A percentile compares a stretch with the other conserved stretches of the same genome.
Conservation (phyloP, 2,888 invertebrate genomes). For the Melanostoma scalare region DNA sequence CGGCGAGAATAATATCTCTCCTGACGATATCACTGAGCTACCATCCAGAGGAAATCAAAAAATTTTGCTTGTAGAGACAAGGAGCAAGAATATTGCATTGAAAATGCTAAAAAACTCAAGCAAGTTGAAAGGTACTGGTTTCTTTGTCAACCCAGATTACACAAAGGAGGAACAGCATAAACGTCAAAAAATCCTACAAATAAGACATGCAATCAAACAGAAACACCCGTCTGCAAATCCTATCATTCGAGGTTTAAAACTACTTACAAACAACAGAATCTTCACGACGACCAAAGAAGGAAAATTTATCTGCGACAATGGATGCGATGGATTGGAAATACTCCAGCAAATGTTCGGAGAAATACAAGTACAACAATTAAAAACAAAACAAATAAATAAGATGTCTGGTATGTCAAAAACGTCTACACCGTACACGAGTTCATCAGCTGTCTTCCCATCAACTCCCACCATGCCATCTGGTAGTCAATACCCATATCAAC, state of each 20-base stretch:
- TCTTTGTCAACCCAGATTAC: background rate
- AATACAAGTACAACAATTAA: no score
- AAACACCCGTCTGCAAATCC: constrained; percentile 3
- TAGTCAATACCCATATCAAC: no score
- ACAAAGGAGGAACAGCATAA: background rate
- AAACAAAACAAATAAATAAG: no score
- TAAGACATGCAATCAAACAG: constrained; percentile 6
- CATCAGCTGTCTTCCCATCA: no score
- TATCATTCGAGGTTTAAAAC: background rate
- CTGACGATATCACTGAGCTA: background rate
- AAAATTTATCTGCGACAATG: no score
- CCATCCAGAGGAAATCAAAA: constrained; percentile 1
- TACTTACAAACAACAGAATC: constrained; percentile 1
- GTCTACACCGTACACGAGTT: no score
- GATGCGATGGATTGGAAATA: no score
- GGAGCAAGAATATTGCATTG: background rate
- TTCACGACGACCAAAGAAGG: constrained; percentile 4
- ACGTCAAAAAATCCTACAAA: background rate
- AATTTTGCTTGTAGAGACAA: background rate
- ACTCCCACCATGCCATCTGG: no score
- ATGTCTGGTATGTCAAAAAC: no score
- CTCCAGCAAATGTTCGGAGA: no score
- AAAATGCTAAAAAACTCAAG: constrained; percentile 5
- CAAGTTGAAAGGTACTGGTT: constrained; percentile 9
- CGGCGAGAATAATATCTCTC: background rate